Conservation (phyloP, 1,140 invertebrate genomes). For the Varroa destructor region DNA sequence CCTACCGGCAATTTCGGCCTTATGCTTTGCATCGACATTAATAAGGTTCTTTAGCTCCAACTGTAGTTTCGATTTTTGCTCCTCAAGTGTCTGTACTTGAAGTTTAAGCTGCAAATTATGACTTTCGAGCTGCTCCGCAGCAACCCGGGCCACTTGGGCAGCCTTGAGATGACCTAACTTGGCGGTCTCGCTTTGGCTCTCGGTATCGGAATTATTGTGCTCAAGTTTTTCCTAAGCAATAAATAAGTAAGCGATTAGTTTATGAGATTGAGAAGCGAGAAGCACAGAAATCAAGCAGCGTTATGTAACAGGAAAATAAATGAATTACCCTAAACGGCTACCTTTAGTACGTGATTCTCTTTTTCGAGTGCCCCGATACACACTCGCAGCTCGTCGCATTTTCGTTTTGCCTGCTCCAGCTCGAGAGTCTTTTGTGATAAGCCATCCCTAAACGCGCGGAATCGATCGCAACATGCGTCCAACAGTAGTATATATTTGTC, state of each 20-base stretch:
- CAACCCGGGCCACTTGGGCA: neutral
- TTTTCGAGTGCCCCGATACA: neutral
- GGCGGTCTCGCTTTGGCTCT: slow-evolving; percentile 16
- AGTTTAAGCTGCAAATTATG: slow-evolving; percentile 1
- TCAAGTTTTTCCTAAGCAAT: slow-evolving; percentile 14
- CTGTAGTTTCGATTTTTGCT: neutral
- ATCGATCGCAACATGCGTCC: too few relatives aligned
- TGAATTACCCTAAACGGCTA: neutral
- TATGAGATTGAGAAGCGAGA: neutral
- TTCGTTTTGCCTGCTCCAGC: neutral
- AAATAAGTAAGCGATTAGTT: neutral
- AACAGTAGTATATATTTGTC: too few relatives aligned
- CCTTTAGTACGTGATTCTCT: slow-evolving; percentile 6
- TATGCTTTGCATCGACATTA: neutral
- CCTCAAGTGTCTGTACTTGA: slow-evolving; percentile 20
- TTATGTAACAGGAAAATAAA: too few relatives aligned
- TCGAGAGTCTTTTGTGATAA: too few relatives aligned
- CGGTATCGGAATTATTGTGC: slow-evolving; percentile 15
- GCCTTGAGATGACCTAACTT: neutral
- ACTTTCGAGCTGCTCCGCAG: neutral
- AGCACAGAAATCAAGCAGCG: too few relatives aligned
- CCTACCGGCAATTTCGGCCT: neutral
- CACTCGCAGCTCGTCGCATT: neutral
- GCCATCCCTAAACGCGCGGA: too few relatives aligned
- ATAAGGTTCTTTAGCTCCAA: slow-evolving; percentile 4